Conservation (phyloP, 2,797 vertebrate species). For the Coilia nasus region DNA sequence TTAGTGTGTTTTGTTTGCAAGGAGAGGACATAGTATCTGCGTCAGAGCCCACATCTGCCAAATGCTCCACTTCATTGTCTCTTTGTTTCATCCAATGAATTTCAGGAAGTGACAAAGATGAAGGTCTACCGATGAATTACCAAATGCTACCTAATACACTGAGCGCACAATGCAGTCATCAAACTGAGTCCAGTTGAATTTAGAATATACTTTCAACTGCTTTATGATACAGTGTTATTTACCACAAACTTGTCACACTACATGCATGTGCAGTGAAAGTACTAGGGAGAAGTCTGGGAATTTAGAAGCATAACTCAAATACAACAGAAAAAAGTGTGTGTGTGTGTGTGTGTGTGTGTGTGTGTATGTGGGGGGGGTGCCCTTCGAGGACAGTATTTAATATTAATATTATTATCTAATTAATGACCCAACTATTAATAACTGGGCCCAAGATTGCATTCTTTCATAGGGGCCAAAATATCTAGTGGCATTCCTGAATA, state of each 20-base stretch:
- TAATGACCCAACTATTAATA: no score
- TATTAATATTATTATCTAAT: no score
- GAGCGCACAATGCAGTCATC: slow-evolving; percentile 19
- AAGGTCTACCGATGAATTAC: slow-evolving; percentile 34
- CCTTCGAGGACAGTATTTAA: no score
- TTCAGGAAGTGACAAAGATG: slow-evolving; percentile 55
- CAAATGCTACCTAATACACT: slow-evolving; percentile 38
- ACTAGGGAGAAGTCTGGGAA: neutral
- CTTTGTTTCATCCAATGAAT: slow-evolving; percentile 46
- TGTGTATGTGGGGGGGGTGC: no score
- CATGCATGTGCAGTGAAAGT: neutral
- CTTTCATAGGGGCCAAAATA: no score
- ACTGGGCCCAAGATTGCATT: no score
- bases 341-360: no score
- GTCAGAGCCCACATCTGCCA: slow-evolving; percentile 50
- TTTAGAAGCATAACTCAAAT: neutral
- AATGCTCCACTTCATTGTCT: slow-evolving; percentile 47
- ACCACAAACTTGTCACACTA: neutral
- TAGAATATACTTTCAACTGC: neutral
- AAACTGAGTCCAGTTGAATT: neutral
- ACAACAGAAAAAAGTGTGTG: neutral
- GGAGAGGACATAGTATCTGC: slow-evolving; percentile 32
- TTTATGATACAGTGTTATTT: neutral
- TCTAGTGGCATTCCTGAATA: neutral
- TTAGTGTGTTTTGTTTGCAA: slow-evolving; percentile 20